Percentiles rank a stretch among this genome's conserved stretches.
Conservation (phyloP, 1,140 invertebrate species). For the Caenorhabditis briggsae region DNA sequence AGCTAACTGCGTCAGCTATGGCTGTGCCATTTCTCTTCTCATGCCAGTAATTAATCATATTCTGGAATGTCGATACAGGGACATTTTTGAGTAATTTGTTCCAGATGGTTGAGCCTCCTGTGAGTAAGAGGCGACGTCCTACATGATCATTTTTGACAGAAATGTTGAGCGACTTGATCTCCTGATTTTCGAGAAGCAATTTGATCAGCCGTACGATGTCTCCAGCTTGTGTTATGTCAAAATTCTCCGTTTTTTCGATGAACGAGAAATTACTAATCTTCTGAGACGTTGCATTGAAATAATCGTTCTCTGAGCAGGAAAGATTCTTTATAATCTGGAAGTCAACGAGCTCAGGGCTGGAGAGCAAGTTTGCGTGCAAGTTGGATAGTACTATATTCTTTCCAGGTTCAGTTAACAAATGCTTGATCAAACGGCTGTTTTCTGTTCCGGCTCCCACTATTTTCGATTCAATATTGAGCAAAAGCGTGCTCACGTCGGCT, state of each 20-base stretch:
- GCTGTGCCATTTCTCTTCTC: conserved; percentile 42
- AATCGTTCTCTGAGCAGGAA: background rate
- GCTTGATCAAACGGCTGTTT: background rate
- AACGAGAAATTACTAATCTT: background rate
- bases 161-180: background rate
- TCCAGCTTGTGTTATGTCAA: background rate
- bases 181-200: background rate
- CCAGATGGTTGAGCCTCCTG: background rate
- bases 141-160: conserved; percentile 10
- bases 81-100: background rate
- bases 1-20: conserved; percentile 3
- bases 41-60: conserved; percentile 43
- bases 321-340: conserved; percentile 3
- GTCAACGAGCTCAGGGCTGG: background rate
- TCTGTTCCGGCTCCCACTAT: background rate
- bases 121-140: conserved; percentile 16
- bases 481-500: background rate
- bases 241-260: conserved; percentile 1
- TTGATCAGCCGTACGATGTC: background rate
- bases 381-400: background rate
- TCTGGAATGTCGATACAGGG: background rate
- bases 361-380: background rate
- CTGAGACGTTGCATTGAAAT: background rate
- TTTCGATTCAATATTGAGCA: background rate
- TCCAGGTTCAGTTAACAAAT: background rate